phyloP scores from a whole-genome alignment of 2,888 invertebrate genomes.

The Tachina lurida region DNA sequence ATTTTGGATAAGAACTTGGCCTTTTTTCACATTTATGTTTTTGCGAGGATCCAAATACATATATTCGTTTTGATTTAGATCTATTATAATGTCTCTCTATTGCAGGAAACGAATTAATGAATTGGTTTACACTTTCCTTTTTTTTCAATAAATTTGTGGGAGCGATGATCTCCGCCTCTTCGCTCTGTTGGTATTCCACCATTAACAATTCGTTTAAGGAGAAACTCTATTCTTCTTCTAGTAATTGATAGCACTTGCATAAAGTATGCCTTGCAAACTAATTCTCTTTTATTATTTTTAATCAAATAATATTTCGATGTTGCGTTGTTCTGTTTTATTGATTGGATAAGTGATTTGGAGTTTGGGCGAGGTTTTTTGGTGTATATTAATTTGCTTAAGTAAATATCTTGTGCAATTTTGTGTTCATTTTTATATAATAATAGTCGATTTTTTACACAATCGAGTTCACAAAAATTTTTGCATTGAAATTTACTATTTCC shows the following conservation, averaged over 20 bases:
- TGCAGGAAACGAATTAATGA: no score
- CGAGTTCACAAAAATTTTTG: constrained; percentile 17
- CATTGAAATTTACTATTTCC: constrained; percentile 5
- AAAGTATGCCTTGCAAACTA: constrained; percentile 29
- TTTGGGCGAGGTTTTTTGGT: constrained; percentile 4
- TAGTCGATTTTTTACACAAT: constrained; percentile 5
- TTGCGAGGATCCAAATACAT: no score
- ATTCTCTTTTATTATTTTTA: constrained; percentile 26
- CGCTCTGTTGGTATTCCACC: constrained; percentile 14
- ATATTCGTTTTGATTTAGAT: no score
- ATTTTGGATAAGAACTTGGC: no score
- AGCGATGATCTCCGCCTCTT: constrained; percentile 24
- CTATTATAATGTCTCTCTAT: no score
- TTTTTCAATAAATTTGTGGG: constrained; percentile 13
- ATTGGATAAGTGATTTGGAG: neutral
- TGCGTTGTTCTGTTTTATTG: constrained; percentile 17
- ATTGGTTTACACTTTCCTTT: no score
- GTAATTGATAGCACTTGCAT: constrained; percentile 21
- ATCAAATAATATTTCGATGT: constrained; percentile 29
- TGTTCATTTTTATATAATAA: no score
- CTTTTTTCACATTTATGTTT: no score
- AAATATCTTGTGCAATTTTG: constrained; percentile 21
- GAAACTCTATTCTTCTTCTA: constrained; percentile 23
- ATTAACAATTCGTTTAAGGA: constrained; percentile 22
- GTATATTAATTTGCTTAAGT: neutral